Evolutionary conservation across 1,140 invertebrate species (phyloP).

Genomic region (Zophobas atratus): DNA sequence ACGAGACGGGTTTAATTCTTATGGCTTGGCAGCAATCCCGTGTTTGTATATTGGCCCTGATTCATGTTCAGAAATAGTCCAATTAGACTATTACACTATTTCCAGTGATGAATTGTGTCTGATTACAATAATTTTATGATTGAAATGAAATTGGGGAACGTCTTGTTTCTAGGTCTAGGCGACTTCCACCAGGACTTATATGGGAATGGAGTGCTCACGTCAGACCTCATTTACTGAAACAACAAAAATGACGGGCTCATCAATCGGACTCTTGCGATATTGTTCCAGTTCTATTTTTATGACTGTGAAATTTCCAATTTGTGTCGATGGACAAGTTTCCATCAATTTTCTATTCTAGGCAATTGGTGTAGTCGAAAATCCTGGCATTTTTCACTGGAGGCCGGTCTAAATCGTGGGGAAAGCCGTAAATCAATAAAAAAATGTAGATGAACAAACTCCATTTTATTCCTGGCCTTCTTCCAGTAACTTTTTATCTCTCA

Average conservation of each 20-base stretch:
- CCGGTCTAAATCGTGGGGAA: not conserved
- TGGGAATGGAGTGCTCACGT: too few species aligned
- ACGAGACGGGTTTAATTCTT: slow-evolving; percentile 42
- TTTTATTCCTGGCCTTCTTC: slow-evolving; percentile 21
- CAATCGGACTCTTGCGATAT: not conserved
- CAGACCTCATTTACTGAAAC: not conserved
- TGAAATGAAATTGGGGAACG: not conserved
- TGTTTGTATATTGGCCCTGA: slow-evolving; percentile 46
- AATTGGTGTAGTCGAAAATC: too few species aligned
- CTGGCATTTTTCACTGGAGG: too few species aligned
- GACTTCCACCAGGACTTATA: too few species aligned
- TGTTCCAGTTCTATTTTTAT: not conserved
- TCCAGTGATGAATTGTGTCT: slow-evolving; percentile 35
- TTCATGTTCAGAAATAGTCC: slow-evolving; percentile 50
- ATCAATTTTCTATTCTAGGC: too few species aligned
- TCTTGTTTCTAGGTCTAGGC: too few species aligned
- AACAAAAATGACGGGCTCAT: not conserved
- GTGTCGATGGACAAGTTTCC: not conserved
- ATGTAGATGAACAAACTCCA: slow-evolving; percentile 12
- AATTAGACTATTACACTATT: slow-evolving; percentile 48
- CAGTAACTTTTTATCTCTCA: slow-evolving; percentile 25
- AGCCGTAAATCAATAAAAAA: slow-evolving; percentile 18
- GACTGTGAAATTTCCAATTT: not conserved
- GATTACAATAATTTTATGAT: slow-evolving; percentile 32
- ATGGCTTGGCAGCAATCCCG: slow-evolving; percentile 39